A percentile compares a stretch with the other conserved stretches of the same genome.
Evolutionary conservation across 1,140 invertebrate genomes (phyloP).

Genomic region (Calosoma granatense): DNA sequence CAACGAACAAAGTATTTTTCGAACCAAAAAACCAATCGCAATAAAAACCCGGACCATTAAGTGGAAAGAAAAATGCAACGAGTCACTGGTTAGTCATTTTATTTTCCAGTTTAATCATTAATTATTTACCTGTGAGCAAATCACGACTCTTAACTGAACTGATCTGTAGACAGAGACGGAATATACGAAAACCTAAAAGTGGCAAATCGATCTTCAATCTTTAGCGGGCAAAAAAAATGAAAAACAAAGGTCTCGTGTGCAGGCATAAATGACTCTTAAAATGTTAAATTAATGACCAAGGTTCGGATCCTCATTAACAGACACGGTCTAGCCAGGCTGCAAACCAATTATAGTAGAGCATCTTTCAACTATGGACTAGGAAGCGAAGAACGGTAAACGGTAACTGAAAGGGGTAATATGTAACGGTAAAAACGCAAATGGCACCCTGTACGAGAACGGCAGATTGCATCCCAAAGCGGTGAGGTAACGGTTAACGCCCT

Average conservation of each 20-base stretch:
- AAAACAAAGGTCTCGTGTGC: background rate
- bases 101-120: background rate
- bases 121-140: background rate
- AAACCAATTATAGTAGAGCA: background rate
- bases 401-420: background rate
- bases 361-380: background rate
- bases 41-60: no score
- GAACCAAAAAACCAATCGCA: no score
- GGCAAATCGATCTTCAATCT: no score
- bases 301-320: background rate
- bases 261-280: background rate
- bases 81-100: background rate
- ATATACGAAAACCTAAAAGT: background rate
- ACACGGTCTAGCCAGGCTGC: background rate
- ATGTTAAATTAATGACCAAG: background rate
- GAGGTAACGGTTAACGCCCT: background rate
- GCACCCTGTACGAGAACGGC: no score
- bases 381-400: no score
- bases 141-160: no score
- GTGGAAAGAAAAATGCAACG: background rate
- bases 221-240: background rate
- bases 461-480: background rate
- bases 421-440: background rate
- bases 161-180: background rate
- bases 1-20: no score